phyloP scores from a whole-genome alignment of 2,888 invertebrate species.

The Brachynemurus nebulosus region DNA sequence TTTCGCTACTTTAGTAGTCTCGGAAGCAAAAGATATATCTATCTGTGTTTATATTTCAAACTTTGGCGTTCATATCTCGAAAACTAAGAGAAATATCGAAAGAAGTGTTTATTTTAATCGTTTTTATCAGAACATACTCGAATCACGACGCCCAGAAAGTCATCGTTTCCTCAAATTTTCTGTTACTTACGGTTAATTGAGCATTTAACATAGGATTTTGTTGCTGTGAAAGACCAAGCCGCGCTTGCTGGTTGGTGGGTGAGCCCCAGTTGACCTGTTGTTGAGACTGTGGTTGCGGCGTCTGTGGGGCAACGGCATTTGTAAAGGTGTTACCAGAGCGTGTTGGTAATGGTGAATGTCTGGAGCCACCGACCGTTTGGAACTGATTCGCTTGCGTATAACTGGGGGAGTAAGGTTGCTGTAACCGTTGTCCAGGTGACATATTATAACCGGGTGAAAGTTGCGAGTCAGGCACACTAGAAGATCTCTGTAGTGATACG shows the following conservation, averaged over 20 bases:
- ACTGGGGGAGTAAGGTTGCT: slow-evolving; percentile 11
- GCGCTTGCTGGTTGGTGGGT: slow-evolving; percentile 34
- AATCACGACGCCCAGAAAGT: slow-evolving; percentile 24
- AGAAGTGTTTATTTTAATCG: slow-evolving; percentile 15
- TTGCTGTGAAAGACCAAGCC: slow-evolving; percentile 58
- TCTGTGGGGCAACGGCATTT: background rate
- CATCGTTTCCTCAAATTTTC: background rate
- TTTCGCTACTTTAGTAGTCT: too few species aligned
- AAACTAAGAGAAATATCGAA: background rate
- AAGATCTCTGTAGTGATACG: slow-evolving; percentile 66
- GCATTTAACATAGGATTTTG: slow-evolving; percentile 85
- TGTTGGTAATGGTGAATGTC: slow-evolving; percentile 13
- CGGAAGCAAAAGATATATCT: too few species aligned
- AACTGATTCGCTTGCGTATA: slow-evolving; percentile 8
- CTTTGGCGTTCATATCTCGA: too few species aligned
- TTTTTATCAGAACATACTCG: too few species aligned
- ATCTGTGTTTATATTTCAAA: too few species aligned
- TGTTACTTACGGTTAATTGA: slow-evolving; percentile 54
- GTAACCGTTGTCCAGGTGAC: slow-evolving; percentile 27
- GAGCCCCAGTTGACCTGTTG: slow-evolving; percentile 16
- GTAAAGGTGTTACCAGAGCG: background rate
- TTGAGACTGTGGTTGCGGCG: slow-evolving; percentile 20
- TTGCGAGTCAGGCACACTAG: slow-evolving; percentile 40
- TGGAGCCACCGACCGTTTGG: slow-evolving; percentile 29
- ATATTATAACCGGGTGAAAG: slow-evolving; percentile 48